Percentiles rank a stretch among this genome's conserved stretches.
Conservation (phyloP, 2,113 vertebrate species). For the Lepus europaeus region DNA sequence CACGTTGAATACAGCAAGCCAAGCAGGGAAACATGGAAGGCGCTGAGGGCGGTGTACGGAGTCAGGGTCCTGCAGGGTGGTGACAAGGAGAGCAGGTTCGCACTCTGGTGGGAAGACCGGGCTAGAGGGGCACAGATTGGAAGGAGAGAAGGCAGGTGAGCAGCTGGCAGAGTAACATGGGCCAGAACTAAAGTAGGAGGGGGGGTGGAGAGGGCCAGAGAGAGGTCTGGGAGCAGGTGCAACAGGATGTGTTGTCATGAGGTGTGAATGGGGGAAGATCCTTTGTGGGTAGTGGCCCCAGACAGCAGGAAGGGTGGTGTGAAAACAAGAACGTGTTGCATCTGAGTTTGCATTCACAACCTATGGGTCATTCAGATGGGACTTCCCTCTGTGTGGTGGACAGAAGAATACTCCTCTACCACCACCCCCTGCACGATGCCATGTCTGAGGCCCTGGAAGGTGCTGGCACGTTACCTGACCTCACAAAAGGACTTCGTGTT, state of each 20-base stretch:
- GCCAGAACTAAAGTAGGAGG: background rate
- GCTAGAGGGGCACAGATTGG: background rate
- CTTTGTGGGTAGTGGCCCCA: no score
- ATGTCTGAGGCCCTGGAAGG: background rate
- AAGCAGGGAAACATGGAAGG: background rate
- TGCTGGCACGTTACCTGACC: background rate
- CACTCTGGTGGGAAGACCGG: background rate
- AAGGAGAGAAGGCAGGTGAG: background rate
- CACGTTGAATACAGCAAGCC: background rate
- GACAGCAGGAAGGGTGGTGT: background rate
- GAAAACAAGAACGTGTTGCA: background rate
- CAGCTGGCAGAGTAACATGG: background rate
- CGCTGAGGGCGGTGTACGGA: background rate
- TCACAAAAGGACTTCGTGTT: background rate
- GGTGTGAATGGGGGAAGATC: background rate
- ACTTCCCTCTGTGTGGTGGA: background rate
- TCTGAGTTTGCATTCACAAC: background rate
- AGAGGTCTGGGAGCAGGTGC: no score
- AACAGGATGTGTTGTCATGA: background rate
- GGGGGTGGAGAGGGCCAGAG: background rate
- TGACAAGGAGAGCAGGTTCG: no score
- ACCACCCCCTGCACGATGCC: no score
- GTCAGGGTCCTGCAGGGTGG: no score
- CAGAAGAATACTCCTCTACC: background rate
- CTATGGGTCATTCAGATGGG: background rate